Percentiles rank a stretch among this genome's conserved stretches.
phyloP scores from a whole-genome alignment of 2,797 vertebrate species.

The Naso thynnoides region DNA sequence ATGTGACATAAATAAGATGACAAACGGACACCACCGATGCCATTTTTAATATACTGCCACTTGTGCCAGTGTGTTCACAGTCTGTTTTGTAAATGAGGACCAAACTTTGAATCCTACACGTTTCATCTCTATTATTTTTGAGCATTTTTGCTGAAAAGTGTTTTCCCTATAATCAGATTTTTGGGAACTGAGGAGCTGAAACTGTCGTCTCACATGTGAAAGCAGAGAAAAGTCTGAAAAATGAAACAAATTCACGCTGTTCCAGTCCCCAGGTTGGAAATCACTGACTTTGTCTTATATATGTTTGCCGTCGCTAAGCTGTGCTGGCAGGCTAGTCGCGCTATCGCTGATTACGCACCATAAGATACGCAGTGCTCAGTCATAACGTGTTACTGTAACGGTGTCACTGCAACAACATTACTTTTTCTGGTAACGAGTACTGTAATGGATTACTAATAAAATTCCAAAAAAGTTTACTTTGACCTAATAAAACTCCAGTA shows the following conservation, averaged over 20 bases:
- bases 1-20: no score
- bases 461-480: no score
- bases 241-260: no score
- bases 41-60: not conserved
- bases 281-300: not conserved
- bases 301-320: no score
- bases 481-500: no score
- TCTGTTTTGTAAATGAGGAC: not conserved
- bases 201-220: not conserved
- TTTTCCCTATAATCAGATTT: not conserved
- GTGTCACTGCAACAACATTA: no score
- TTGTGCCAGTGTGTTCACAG: not conserved
- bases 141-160: not conserved
- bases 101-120: not conserved
- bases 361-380: no score
- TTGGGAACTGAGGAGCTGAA: not conserved
- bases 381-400: no score
- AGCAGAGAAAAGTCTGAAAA: not conserved
- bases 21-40: not conserved
- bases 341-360: not conserved
- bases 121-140: not conserved
- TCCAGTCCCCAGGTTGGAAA: not conserved
- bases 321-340: not conserved
- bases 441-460: no score
- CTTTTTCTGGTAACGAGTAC: no score